A percentile compares a stretch with the other conserved stretches of the same genome.
Evolutionary conservation across 2,888 invertebrate genomes (phyloP).

Genomic region (Deilephila porcellus): DNA sequence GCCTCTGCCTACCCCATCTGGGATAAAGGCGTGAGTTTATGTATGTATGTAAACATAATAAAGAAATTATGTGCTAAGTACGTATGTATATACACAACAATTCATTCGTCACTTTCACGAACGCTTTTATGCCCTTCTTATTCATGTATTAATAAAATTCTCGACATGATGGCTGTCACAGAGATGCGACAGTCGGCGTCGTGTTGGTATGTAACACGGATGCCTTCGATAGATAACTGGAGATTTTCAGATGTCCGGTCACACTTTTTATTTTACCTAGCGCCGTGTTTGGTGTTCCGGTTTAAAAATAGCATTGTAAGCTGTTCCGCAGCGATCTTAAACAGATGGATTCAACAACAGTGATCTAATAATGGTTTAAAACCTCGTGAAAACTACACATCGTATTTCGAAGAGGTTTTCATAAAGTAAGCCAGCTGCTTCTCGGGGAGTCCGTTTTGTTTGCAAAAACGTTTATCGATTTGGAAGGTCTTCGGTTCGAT

Average conservation of each 20-base stretch:
- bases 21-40: too few species aligned
- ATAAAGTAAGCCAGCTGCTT: too few species aligned
- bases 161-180: slow-evolving; percentile 56
- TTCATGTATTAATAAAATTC: background rate
- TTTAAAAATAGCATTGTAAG: background rate
- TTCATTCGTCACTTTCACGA: background rate
- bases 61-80: too few species aligned
- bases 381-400: too few species aligned
- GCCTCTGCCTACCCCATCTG: too few species aligned
- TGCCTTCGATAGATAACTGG: slow-evolving; percentile 72
- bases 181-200: slow-evolving; percentile 44
- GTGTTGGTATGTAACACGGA: slow-evolving; percentile 68
- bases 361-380: background rate
- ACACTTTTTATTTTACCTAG: background rate
- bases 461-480: too few species aligned
- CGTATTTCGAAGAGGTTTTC: too few species aligned
- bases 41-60: too few species aligned
- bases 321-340: background rate
- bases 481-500: too few species aligned
- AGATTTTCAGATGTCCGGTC: slow-evolving; percentile 55
- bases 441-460: too few species aligned
- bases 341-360: background rate
- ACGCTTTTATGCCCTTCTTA: background rate
- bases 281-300: background rate
- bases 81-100: background rate